phyloP scores from a whole-genome alignment of 2,888 invertebrate species.

The Erebia aethiops region DNA sequence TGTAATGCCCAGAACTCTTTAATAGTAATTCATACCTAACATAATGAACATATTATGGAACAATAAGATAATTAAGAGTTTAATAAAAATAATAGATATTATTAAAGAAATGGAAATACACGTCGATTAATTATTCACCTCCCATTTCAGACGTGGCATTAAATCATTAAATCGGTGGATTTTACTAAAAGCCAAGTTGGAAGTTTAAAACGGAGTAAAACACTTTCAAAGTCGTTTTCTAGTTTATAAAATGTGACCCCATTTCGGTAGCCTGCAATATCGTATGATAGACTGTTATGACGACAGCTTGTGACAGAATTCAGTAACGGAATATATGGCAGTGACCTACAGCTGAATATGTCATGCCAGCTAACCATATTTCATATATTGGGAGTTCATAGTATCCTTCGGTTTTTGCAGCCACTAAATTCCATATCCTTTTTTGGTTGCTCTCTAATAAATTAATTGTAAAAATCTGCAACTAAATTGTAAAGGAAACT shows the following conservation, averaged over 20 bases:
- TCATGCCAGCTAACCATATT: conserved; percentile 15
- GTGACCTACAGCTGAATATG: conserved; percentile 18
- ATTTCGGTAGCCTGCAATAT: conserved; percentile 34
- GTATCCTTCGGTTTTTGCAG: not conserved
- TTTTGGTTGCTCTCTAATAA: not conserved
- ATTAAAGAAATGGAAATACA: not conserved
- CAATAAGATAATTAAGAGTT: no score
- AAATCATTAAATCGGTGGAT: not conserved
- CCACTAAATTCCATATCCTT: not conserved
- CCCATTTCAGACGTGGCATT: not conserved
- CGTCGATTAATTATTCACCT: not conserved
- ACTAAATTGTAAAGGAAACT: no score
- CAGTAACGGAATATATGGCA: conserved; percentile 29
- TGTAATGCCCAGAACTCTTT: no score
- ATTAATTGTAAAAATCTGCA: not conserved
- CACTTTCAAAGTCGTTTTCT: conserved; percentile 25
- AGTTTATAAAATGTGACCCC: conserved; percentile 33
- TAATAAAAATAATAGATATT: not conserved
- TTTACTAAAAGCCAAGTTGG: conserved; percentile 12
- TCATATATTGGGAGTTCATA: conserved; percentile 1
- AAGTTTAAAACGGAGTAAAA: conserved; percentile 8
- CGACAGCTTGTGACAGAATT: conserved; percentile 32
- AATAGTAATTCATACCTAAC: not conserved
- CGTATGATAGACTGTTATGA: conserved; percentile 32
- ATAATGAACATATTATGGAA: no score